Base-by-base conservation (phyloP, 1,140 invertebrate species). In the Cydia fagiglandana region DNA sequence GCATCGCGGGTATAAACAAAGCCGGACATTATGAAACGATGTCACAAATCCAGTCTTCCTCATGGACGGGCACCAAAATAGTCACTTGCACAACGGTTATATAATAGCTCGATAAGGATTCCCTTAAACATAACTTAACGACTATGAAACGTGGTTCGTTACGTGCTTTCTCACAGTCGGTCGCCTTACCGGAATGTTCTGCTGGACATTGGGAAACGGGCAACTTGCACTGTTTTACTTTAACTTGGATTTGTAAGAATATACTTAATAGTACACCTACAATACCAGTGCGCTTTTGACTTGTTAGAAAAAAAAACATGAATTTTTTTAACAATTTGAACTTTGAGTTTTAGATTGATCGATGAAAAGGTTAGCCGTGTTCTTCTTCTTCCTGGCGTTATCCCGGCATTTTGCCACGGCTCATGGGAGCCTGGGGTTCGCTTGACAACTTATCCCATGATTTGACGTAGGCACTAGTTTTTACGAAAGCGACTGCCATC, bases 101-200 rank as follows among this genome's bases (percentile, higher is more conserved):
- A 17, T 38, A 70, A 70, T 30, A 6, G 30, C 34, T 70, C 38
- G 34, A 70, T 70, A 70, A 70, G 66, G 66, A 70, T 70, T 70
- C 66, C 66, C 66, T 70, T 70, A 70, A 70, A 70, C 30, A 70
- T 70, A 70, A 41, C 34, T 70, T 70, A 70, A 70, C 66, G 66
- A 70, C 34, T 17, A 70, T 30, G 34, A 70, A 41, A 70, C 66
- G 28, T n/a, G 66, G 34, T 70, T 70, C 66, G 66, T 70, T 70
- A 70, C 66, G 66, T 34, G 34, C 66, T 70, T 70, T 70, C 66
- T 70, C 66, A 70, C 66, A 70, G 66, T 70, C 34, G n/a, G 64
- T 64, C 28, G 64, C 28, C n/a, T n/a, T 41, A 70, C 66, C 28
- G 28, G 66, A 70, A 34, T 38, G 66, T 45, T 34, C 2, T 30